A percentile compares a stretch with the other conserved stretches of the same genome.
Evolutionary conservation across 2,113 vertebrate genomes (phyloP).

Genomic region (Hyaena hyaena): DNA sequence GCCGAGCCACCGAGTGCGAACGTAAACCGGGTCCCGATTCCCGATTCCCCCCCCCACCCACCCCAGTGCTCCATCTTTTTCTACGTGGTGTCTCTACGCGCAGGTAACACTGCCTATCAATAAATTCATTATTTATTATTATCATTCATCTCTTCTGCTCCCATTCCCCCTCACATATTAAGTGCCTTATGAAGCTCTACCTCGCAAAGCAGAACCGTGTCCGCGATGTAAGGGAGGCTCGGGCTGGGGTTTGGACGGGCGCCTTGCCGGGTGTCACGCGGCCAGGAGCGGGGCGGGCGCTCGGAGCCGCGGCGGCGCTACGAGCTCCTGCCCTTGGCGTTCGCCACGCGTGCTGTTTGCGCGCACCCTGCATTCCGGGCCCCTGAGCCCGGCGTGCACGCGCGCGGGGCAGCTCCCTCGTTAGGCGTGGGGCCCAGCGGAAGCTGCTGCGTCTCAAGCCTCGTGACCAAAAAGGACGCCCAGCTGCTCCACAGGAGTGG

Average conservation of each 20-base stretch:
- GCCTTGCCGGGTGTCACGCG: accelerated
- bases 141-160: neutral
- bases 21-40: neutral
- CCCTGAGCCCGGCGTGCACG: accelerated
- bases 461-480: neutral
- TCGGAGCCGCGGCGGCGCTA: accelerated
- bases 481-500: neutral
- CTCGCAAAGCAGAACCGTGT: neutral
- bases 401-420: accelerated
- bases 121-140: neutral
- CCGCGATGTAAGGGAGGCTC: neutral
- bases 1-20: accelerated
- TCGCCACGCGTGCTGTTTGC: accelerated
- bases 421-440: neutral
- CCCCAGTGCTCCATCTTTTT: neutral
- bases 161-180: neutral
- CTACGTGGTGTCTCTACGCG: accelerated
- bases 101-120: neutral
- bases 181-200: neutral
- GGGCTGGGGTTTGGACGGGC: too few relatives aligned
- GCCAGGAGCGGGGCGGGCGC: neutral
- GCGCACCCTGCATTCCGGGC: accelerated
- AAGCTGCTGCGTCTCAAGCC: neutral
- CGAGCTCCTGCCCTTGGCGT: accelerated
- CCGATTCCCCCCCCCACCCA: too few relatives aligned